Evolutionary conservation across 2,888 invertebrate species (phyloP).

Genomic region (Amphipyra tragopoginis): DNA sequence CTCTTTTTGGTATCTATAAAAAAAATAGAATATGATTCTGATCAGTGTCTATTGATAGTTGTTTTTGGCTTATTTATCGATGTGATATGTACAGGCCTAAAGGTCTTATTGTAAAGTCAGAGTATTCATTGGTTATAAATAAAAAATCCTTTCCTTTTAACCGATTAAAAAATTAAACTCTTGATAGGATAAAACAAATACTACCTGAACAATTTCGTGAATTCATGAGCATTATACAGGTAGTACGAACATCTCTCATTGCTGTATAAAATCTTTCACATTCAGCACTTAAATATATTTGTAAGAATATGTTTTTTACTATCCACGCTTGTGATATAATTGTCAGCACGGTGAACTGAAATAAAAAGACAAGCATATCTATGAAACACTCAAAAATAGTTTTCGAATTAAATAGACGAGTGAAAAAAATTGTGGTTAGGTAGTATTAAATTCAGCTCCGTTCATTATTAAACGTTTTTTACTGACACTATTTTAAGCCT

Average conservation of each 20-base stretch:
- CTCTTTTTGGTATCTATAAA: not conserved
- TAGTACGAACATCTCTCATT: constrained; percentile 19
- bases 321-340: not conserved
- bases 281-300: constrained; percentile 9
- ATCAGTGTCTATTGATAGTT: not conserved
- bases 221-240: constrained; percentile 2
- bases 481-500: no score
- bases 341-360: constrained; percentile 7
- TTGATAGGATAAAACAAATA: not conserved
- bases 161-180: not conserved
- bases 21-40: no score
- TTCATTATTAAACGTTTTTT: no score
- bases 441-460: no score
- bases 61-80: no score
- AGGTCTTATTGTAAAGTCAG: no score
- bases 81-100: no score
- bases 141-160: no score
- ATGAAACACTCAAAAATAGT: no score
- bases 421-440: no score
- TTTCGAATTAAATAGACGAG: no score
- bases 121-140: not conserved
- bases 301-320: constrained; percentile 4
- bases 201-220: constrained; percentile 3
- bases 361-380: not conserved
- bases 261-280: constrained; percentile 25